These are phyloP conservation scores for Sinocyclocheilus anophthalmus DNA, from an alignment of 2,113 vertebrate genomes.

Conservation along the genomic window DNA sequence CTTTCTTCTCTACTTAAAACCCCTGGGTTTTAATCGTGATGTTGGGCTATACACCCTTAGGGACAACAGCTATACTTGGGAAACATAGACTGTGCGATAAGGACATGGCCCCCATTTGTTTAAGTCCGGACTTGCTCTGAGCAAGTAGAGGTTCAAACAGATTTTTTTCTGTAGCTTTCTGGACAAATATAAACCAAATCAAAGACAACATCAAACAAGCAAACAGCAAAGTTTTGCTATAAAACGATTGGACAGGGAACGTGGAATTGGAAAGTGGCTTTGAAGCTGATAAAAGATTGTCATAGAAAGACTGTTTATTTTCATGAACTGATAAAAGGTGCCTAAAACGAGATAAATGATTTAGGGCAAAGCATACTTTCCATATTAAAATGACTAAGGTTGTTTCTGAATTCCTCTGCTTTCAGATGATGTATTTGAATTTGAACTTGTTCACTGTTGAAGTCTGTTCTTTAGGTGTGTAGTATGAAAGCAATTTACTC, in stretches of 20 bases:
- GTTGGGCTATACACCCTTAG: no score
- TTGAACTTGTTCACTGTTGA: neutral
- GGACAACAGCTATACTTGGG: no score
- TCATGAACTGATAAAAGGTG: neutral
- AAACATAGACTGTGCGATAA: no score
- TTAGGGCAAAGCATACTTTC: neutral
- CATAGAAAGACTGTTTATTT: neutral
- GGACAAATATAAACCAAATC: constrained; percentile 21
- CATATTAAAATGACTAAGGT: neutral
- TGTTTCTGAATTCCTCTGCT: neutral
- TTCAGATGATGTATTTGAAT: neutral
- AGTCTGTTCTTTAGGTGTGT: neutral
- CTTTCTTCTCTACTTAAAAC: neutral
- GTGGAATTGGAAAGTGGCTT: neutral
- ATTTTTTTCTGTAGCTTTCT: neutral
- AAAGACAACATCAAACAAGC: constrained; percentile 29
- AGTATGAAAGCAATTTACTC: neutral
- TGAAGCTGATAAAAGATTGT: neutral
- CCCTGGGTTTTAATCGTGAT: no score
- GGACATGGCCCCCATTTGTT: no score
- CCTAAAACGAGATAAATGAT: neutral
- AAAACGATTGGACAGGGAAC: neutral
- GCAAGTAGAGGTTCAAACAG: constrained; percentile 40
- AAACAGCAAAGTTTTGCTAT: constrained; percentile 21
- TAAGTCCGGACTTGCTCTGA: no score